A percentile compares a stretch with the other conserved stretches of the same genome.
Conservation (phyloP, 2,888 invertebrate genomes). For the Hymenopus coronatus region DNA sequence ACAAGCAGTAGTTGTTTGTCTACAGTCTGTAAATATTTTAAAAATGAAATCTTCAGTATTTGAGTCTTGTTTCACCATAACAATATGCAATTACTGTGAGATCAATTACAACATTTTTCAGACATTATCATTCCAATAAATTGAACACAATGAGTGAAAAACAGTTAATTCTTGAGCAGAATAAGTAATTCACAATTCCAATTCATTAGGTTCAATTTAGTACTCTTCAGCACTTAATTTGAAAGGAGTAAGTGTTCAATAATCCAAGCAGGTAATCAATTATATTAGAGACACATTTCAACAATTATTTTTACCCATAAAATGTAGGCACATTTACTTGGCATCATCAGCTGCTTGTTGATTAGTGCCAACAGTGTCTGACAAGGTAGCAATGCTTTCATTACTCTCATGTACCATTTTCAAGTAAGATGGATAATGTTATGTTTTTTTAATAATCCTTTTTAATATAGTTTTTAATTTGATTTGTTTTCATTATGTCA, state of each 20-base stretch:
- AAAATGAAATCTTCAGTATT: neutral
- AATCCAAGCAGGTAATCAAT: too few relatives aligned
- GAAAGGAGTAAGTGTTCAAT: neutral
- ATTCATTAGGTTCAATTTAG: neutral
- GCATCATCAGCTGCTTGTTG: too few relatives aligned
- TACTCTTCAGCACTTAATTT: neutral
- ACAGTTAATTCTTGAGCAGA: neutral
- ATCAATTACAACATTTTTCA: neutral
- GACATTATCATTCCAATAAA: neutral
- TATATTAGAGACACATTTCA: too few relatives aligned
- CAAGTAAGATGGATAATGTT: too few relatives aligned
- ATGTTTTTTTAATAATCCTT: too few relatives aligned
- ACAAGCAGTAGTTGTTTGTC: neutral
- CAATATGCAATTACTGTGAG: neutral
- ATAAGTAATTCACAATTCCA: neutral
- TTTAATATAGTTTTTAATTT: too few relatives aligned
- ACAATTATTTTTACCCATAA: too few relatives aligned
- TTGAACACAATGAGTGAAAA: neutral
- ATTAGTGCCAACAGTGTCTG: too few relatives aligned
- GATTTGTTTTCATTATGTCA: too few relatives aligned
- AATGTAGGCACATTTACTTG: too few relatives aligned
- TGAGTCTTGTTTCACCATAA: neutral
- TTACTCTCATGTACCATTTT: too few relatives aligned
- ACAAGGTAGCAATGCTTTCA: too few relatives aligned
- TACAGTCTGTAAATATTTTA: neutral